Evolutionary conservation across 2,888 invertebrate genomes (phyloP), one percentile per base, ranked within the genome.

Genomic region (Microplitis deprimator): DNA sequence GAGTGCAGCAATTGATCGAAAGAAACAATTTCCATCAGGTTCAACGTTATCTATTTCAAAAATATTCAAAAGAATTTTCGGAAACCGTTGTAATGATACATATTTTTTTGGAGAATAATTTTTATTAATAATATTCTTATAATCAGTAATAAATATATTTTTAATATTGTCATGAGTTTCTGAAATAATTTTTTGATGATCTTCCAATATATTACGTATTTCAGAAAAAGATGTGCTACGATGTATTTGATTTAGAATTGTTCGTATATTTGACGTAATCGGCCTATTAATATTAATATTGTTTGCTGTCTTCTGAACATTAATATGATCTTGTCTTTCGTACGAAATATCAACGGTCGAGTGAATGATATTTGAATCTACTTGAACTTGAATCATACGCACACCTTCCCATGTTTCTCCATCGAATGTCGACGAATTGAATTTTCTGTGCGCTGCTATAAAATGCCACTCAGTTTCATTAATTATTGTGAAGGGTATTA

Each of bases 21-120:
- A 62, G 7, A 62, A 62, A 62, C 17, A 62, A 62, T 16, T 62
- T 62, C 20, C 62, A 16, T 62, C 62, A 62, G 62, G 16, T 17
- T 62, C 20, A 20, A 62, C 17, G 8, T 62, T 62, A n/a, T 62
- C 62, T 13, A 20, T 62, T n/a, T 16, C 7, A 0, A 62, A 62
- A 62, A 13, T 16, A 20, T 62, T 16, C 3, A 62, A 20, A 20
- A 62, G 62, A 62, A 62, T 62, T 17, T 62, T 62, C 8, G 62
- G 62, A 62, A 62, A 62, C 7, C 1, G 4, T 62, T 17, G 3
- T 3, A 17, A 5, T 0, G 17, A 1, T 62, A 62, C 20, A 5
- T 17, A 3, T 8, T 62, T 62, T 17, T 62, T 62, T 62, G 2
- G 62, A 17, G 62, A n/a, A 62, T 17, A 20, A 16, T 62, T 62